Conservation (phyloP, 2,888 invertebrate genomes). For the Latheticus oryzae region DNA sequence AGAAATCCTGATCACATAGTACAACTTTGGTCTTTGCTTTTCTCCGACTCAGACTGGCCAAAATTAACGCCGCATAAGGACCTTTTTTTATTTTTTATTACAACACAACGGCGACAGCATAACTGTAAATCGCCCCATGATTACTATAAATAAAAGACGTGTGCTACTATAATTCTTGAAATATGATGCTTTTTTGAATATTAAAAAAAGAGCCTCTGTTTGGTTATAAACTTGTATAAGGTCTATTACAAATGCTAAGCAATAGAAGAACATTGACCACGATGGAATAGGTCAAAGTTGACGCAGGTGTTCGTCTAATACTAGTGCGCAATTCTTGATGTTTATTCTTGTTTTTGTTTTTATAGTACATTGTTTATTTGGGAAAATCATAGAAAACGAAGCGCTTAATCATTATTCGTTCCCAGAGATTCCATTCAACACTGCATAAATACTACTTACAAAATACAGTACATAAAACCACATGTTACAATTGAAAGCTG, state of each 20-base stretch:
- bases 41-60: constrained; percentile 20
- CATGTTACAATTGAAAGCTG: neutral
- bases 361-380: constrained; percentile 24
- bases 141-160: no score
- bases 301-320: constrained; percentile 43
- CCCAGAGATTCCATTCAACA: neutral
- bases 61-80: constrained; percentile 25
- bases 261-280: constrained; percentile 37
- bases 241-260: constrained; percentile 23
- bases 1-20: constrained; percentile 55
- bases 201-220: constrained; percentile 15
- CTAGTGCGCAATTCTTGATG: constrained; percentile 27
- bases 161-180: constrained; percentile 7
- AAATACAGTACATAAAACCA: neutral
- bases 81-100: constrained; percentile 4
- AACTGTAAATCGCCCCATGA: constrained; percentile 16
- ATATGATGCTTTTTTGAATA: constrained; percentile 16
- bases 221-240: constrained; percentile 7
- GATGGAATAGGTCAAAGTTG: constrained; percentile 44
- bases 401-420: constrained; percentile 9
- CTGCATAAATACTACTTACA: constrained; percentile 2
- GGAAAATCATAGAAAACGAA: constrained; percentile 9
- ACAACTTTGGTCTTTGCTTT: constrained; percentile 45
- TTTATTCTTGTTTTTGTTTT: constrained; percentile 27
- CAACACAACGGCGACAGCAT: neutral